These are phyloP conservation scores for Andinoacara biseriatus DNA, from an alignment of 2,113 vertebrate genomes.

Conservation along the genomic window DNA sequence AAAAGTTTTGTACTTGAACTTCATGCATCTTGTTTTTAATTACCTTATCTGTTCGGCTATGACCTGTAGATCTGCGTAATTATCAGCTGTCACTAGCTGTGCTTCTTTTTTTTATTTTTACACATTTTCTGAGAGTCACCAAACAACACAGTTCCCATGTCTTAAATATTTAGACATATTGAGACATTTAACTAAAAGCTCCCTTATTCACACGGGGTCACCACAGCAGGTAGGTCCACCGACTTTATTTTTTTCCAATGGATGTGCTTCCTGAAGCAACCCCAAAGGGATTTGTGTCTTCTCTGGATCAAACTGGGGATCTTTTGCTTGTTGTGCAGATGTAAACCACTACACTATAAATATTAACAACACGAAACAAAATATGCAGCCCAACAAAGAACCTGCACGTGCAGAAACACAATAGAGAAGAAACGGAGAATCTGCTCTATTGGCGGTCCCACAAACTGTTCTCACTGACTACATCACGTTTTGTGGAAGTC, in stretches of 20 bases:
- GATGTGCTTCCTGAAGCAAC: no score
- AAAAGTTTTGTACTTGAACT: slow-evolving; percentile 82
- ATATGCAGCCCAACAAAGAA: neutral
- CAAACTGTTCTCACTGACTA: neutral
- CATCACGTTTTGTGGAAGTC: neutral
- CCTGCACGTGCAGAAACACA: neutral
- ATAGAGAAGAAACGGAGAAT: no score
- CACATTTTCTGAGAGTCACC: neutral
- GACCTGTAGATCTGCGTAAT: neutral
- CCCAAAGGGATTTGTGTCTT: no score
- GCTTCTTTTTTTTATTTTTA: neutral
- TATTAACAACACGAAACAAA: neutral
- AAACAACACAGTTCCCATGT: neutral
- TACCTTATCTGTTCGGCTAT: neutral
- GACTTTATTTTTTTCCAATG: no score
- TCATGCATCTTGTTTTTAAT: slow-evolving; percentile 14
- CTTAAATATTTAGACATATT: no score
- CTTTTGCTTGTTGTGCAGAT: no score
- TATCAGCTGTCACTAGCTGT: no score
- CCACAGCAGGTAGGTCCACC: neutral
- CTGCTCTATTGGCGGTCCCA: no score
- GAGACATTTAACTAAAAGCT: neutral
- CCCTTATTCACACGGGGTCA: neutral
- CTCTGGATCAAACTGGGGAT: no score
- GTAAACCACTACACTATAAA: neutral